Base-by-base conservation (phyloP, 2,113 vertebrate species). In the Dicerorhinus sumatrensis region DNA sequence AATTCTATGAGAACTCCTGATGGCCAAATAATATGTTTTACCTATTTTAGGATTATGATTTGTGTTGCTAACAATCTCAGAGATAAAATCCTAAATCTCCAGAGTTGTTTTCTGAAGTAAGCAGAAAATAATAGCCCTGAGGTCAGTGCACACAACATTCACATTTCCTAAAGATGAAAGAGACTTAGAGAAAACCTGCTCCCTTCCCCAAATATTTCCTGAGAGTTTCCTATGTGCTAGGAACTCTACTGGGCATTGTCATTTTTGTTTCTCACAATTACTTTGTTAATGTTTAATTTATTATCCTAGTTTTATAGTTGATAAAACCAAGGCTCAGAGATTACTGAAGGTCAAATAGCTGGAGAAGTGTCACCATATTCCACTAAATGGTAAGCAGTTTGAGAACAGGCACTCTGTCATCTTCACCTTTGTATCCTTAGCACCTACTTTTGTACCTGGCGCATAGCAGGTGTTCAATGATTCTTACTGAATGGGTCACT, bases 141-240 rank as follows among this genome's bases (percentile, higher is more conserved):
- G 33, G 39, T 65, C 67, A 0, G 11, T 33, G 87, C 13, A n/a
- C 29, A 65, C 17, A 23, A 27, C 39, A 16, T 54, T 16, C 9
- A 48, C 12, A 56, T 29, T 69, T 87, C 39, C 27, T 31, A 4
- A 31, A 2, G 7, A 31, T 13, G 14, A 7, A 58, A 31, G 42
- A 6, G 8, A 2, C 46, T 51, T 11, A 12, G 33, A 20, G 48
- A 23, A 20, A 6, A 16, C 2, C 4, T 12, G 1, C 3, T 6
- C 2, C 4, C 9, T 14, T n/a, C 16, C 20, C 1, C 12, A n/a
- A 9, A 20, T 29, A 29, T 27, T 63, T 63, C 17, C 56, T 11
- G 10, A 83, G 63, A 39, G 29, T 29, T 54, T 65, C 5, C 82
- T 42, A 5, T 48, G 58, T 18, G n/a, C 48, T 10, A 2, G 18